Evolutionary conservation across 1,140 invertebrate species (phyloP).

Genomic region (Drosophila parabipectinata): DNA sequence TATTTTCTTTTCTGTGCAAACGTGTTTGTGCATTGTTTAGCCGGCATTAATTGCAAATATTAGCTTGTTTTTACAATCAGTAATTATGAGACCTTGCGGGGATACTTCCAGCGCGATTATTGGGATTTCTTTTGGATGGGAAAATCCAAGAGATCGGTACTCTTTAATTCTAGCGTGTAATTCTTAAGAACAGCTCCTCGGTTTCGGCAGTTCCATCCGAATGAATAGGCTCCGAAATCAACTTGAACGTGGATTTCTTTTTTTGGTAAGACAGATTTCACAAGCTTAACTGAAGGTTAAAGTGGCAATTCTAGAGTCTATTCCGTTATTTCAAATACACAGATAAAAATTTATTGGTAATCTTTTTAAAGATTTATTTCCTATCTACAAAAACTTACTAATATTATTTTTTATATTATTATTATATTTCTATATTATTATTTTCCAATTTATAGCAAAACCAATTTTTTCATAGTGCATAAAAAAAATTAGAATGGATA

Average conservation of each 20-base stretch:
- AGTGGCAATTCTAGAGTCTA: slow-evolving; percentile 24
- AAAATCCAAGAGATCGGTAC: slow-evolving; percentile 13
- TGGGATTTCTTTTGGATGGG: slow-evolving; percentile 36
- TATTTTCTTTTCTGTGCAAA: slow-evolving; percentile 34
- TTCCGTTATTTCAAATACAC: background rate
- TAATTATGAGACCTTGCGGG: slow-evolving; percentile 25
- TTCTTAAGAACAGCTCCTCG: slow-evolving; percentile 21
- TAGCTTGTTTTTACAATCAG: slow-evolving; percentile 35
- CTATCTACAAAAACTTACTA: no score
- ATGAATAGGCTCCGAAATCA: slow-evolving; percentile 23
- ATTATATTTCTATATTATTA: background rate
- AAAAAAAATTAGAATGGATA: slow-evolving; percentile 14
- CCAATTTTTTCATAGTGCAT: background rate
- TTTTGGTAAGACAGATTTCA: slow-evolving; percentile 4
- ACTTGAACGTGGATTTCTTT: slow-evolving; percentile 30
- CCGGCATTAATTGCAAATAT: slow-evolving; percentile 47
- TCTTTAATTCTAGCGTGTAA: slow-evolving; percentile 12
- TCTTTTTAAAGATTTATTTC: background rate
- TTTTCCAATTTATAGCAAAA: background rate
- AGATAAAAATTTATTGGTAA: background rate
- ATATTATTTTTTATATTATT: no score
- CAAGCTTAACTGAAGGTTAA: slow-evolving; percentile 3
- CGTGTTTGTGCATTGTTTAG: slow-evolving; percentile 35
- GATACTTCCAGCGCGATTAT: background rate
- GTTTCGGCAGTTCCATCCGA: slow-evolving; percentile 14